Conservation (phyloP, 2,797 vertebrate genomes). For the Austrolebias charrua region DNA sequence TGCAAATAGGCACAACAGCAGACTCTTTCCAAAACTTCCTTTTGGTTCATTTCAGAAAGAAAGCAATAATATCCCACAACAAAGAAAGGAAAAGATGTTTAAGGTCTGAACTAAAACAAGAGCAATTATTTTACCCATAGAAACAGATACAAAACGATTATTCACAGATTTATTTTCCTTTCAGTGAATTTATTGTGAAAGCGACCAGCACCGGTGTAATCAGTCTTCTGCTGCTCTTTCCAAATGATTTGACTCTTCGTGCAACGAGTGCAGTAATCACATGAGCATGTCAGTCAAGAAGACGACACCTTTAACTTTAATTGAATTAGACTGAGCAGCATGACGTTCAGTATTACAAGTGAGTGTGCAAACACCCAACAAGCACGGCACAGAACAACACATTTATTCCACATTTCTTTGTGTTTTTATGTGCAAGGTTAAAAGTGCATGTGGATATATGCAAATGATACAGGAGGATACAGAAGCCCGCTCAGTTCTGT, state of each 20-base stretch:
- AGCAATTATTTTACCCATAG: too few relatives aligned
- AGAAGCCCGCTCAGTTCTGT: slow-evolving; percentile 7
- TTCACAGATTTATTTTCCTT: too few relatives aligned
- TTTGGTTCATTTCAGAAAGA: slow-evolving; percentile 46
- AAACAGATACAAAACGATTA: too few relatives aligned
- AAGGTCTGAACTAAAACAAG: too few relatives aligned
- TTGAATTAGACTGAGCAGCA: slow-evolving; percentile 4
- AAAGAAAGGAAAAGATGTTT: neutral
- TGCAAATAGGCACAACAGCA: slow-evolving; percentile 80
- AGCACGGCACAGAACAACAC: neutral
- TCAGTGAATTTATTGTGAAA: too few relatives aligned
- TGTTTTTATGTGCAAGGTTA: neutral
- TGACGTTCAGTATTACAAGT: neutral
- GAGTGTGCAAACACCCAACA: neutral
- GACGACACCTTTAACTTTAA: slow-evolving; percentile 38
- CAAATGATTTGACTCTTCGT: slow-evolving; percentile 11
- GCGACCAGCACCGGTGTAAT: too few relatives aligned
- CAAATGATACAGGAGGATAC: neutral
- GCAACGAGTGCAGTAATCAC: slow-evolving; percentile 33
- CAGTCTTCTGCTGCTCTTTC: neutral
- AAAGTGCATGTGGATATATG: neutral
- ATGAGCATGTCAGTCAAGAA: slow-evolving; percentile 52
- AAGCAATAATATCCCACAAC: slow-evolving; percentile 15
- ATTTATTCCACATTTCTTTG: neutral
- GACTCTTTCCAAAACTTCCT: slow-evolving; percentile 75